phyloP scores from a whole-genome alignment of 2,113 vertebrate genomes.

The Cinclus cinclus region DNA sequence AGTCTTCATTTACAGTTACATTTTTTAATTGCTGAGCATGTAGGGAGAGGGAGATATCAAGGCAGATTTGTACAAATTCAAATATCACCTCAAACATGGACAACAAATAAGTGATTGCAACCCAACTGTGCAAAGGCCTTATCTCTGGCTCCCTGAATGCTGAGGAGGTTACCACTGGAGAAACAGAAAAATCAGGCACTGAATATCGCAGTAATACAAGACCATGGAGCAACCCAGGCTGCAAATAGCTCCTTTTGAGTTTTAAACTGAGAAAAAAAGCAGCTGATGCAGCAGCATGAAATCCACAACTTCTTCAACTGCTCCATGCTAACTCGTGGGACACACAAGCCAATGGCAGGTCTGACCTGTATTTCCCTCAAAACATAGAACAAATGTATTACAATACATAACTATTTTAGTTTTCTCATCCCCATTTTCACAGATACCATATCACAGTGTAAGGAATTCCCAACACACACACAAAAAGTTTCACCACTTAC shows the following conservation, averaged over 20 bases:
- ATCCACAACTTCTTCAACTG: neutral
- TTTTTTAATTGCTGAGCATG: neutral
- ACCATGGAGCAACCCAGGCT: neutral
- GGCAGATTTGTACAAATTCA: neutral
- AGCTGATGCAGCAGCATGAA: neutral
- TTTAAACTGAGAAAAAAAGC: neutral
- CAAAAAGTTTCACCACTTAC: neutral
- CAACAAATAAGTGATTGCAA: neutral
- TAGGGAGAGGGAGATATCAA: neutral
- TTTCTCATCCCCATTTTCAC: neutral
- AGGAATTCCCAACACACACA: neutral
- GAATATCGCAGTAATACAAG: neutral
- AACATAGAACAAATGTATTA: neutral
- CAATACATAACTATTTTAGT: neutral
- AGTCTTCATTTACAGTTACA: neutral
- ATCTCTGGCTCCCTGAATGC: neutral
- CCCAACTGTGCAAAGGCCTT: neutral
- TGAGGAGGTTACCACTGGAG: neutral
- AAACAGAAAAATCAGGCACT: neutral
- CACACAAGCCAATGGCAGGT: neutral
- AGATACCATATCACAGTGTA: neutral
- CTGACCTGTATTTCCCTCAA: neutral
- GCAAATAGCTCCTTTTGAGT: neutral
- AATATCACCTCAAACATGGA: neutral
- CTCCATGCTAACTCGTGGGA: accelerated